phyloP scores from a whole-genome alignment of 2,888 invertebrate species.

The Koerneria pararmatus region DNA sequence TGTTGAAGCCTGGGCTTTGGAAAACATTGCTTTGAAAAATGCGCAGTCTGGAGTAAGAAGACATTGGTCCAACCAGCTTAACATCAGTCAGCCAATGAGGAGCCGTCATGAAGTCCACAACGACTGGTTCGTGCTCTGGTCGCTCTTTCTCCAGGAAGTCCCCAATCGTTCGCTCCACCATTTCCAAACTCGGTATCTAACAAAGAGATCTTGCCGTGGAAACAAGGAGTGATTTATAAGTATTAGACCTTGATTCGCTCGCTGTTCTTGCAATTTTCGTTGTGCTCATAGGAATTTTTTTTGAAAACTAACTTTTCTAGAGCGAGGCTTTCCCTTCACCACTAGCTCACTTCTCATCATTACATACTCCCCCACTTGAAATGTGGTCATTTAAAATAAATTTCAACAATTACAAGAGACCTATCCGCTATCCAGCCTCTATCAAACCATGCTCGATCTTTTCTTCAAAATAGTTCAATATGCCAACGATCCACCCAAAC shows the following conservation, averaged over 20 bases:
- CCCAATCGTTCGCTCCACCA: constrained; percentile 10
- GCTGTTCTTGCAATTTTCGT: neutral
- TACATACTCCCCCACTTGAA: too few relatives aligned
- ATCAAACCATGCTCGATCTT: too few relatives aligned
- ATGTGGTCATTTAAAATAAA: too few relatives aligned
- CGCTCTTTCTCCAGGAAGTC: neutral
- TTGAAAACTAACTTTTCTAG: neutral
- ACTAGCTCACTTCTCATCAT: too few relatives aligned
- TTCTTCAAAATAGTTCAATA: too few relatives aligned
- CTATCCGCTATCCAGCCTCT: too few relatives aligned
- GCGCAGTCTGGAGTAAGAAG: neutral
- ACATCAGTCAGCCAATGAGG: constrained; percentile 41
- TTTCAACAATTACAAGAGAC: too few relatives aligned
- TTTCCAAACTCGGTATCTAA: constrained; percentile 19
- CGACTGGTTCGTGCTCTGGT: constrained; percentile 21
- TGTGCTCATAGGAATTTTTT: neutral
- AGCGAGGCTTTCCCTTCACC: too few relatives aligned
- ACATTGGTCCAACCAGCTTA: constrained; percentile 32
- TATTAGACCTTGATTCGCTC: neutral
- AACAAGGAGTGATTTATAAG: neutral
- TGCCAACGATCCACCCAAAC: too few relatives aligned
- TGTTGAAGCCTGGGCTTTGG: too few relatives aligned
- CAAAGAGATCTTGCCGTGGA: constrained; percentile 6
- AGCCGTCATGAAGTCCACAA: constrained; percentile 26
- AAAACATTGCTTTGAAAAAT: too few relatives aligned